Evolutionary conservation across 2,888 invertebrate species (phyloP), one percentile per base, ranked within the genome.

Genomic region (Agriotes lineatus): DNA sequence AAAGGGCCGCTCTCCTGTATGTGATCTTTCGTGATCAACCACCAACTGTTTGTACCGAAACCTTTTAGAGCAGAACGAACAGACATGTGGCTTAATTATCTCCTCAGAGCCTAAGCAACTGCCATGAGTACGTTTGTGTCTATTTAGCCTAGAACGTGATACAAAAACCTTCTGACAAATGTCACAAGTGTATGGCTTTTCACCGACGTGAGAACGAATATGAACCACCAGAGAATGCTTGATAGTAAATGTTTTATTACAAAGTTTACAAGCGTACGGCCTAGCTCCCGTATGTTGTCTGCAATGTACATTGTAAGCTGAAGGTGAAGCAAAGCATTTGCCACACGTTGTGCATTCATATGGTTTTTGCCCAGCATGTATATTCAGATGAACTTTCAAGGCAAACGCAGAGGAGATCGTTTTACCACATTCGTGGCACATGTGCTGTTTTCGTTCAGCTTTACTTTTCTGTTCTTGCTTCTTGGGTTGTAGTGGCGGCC

Each of bases 21-120:
- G 89, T 69, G 86, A 86, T 0, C 86, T 80, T 87, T 87, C 87
- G 71, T 89, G 89, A 0, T 85, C 86, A 52, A 85, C 86, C n/a
- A 89, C 74, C 79, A 89, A 89, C 16, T 89, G 88, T 72, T 86
- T 87, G 80, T 90, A 89, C 71, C 88, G 88, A 79, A 89, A 90
- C 0, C 85, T 84, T 80, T 89, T 89, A 18, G 87, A 86, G 77
- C 90, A 90, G 2, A 84, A 77, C 9, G 85, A 81, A 75, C 89
- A 90, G 10, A 87, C 81, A 78, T 87, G 89, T 0, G 90, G 90
- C 69, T 87, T 85, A 12, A 48, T 6, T 48, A 22, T 20, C 25
- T 48, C 48, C 12, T 48, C 48, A 25, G 25, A 25, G 3, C 48
- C 22, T 12, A 48, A 48, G 76, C 89, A 89, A 6, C 89, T 89